These are phyloP conservation scores for Nothura maculosa DNA, from an alignment of 2,797 vertebrate genomes.

Conservation along the genomic window DNA sequence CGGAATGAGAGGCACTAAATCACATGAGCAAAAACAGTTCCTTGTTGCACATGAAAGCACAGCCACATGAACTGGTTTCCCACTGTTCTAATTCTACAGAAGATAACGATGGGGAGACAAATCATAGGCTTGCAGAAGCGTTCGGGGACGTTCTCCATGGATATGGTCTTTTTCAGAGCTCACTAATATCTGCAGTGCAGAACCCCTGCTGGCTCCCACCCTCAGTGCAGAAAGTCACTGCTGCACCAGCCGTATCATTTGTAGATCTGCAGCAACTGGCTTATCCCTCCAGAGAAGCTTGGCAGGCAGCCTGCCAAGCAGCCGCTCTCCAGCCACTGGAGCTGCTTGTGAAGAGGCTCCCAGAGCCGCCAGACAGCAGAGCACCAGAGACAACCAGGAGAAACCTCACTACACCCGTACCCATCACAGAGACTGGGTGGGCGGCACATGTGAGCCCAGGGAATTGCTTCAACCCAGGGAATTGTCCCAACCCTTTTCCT, in stretches of 20 bases:
- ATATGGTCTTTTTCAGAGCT: conserved; percentile 12
- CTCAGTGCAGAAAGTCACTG: conserved; percentile 56
- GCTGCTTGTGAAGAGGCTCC: background rate
- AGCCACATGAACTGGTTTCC: background rate
- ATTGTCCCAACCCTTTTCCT: no score
- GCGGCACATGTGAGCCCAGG: background rate
- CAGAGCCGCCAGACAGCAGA: background rate
- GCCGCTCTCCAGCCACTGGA: conserved; percentile 33
- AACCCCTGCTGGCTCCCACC: conserved; percentile 50
- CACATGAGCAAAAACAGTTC: background rate
- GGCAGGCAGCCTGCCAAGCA: conserved; percentile 28
- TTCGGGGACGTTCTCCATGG: background rate
- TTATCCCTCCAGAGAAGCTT: conserved; percentile 16
- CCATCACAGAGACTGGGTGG: background rate
- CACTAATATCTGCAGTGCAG: conserved; percentile 58
- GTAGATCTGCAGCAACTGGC: conserved; percentile 42
- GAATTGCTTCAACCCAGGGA: background rate
- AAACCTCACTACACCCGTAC: background rate
- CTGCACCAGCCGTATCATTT: conserved; percentile 36
- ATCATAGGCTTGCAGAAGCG: background rate
- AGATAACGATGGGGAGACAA: conserved; percentile 37
- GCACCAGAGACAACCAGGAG: background rate
- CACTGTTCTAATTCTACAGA: conserved; percentile 15
- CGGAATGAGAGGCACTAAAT: background rate
- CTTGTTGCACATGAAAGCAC: background rate